Evolutionary conservation across 2,797 vertebrate genomes (phyloP).

Genomic region (Hypotaenidia philippensis): DNA sequence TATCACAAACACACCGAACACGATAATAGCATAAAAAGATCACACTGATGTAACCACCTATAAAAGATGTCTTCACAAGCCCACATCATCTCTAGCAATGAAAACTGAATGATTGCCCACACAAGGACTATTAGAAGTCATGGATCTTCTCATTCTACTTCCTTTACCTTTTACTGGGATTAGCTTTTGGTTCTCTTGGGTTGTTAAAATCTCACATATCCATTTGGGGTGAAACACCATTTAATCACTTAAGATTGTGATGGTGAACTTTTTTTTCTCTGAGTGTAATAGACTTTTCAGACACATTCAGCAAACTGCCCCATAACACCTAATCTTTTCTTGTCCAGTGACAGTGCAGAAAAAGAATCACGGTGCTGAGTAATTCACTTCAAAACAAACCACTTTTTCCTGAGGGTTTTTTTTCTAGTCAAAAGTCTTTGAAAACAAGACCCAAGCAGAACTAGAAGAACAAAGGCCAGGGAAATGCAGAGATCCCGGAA

Average conservation of each 20-base stretch:
- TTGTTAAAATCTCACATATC: background rate
- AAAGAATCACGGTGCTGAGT: background rate
- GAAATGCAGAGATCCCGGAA: background rate
- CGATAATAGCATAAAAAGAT: background rate
- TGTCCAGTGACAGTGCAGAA: background rate
- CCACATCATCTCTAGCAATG: background rate
- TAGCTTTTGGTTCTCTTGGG: background rate
- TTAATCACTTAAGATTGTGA: background rate
- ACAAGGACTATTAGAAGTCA: background rate
- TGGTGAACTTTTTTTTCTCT: background rate
- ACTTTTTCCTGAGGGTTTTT: background rate
- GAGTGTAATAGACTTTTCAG: background rate
- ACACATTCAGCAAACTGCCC: background rate
- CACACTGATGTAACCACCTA: background rate
- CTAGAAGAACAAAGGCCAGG: accelerated
- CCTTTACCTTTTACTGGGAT: background rate
- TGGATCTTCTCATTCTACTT: background rate
- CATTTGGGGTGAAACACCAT: background rate
- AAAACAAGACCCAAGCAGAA: background rate
- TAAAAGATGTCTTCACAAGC: background rate
- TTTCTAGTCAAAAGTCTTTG: background rate
- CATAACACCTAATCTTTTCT: accelerated
- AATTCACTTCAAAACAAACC: background rate
- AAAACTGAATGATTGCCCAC: background rate
- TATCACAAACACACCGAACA: background rate